phyloP scores from a whole-genome alignment of 2,888 invertebrate genomes.

The Mythimna impura region DNA sequence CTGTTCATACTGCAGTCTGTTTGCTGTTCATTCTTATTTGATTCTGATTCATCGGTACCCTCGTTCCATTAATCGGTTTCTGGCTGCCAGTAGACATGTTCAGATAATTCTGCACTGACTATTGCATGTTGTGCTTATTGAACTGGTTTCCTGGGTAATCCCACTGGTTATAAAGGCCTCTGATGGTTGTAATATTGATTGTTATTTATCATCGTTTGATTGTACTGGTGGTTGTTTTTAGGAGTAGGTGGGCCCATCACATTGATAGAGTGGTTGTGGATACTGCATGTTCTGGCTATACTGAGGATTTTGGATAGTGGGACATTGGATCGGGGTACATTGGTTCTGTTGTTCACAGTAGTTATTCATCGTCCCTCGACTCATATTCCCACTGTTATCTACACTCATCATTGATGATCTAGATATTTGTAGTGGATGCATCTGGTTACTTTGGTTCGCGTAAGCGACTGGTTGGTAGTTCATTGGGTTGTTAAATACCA shows the following conservation, averaged over 20 bases:
- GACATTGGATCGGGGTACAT: constrained; percentile 74
- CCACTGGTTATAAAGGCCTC: constrained; percentile 85
- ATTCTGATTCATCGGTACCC: constrained; percentile 77
- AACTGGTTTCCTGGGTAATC: constrained; percentile 85
- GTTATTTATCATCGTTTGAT: constrained; percentile 87
- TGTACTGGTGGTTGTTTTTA: constrained; percentile 87
- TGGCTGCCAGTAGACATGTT: constrained; percentile 88
- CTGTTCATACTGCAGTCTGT: constrained; percentile 90
- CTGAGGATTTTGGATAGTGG: constrained; percentile 76
- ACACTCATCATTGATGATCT: constrained; percentile 88
- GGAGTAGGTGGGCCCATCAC: constrained; percentile 88
- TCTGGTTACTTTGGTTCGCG: constrained; percentile 79
- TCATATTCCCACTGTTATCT: constrained; percentile 85
- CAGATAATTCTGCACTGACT: constrained; percentile 83
- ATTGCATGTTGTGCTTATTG: constrained; percentile 86
- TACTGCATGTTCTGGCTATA: constrained; percentile 84
- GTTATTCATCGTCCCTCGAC: constrained; percentile 81
- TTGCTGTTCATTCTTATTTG: constrained; percentile 86
- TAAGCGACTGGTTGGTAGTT: constrained; percentile 82
- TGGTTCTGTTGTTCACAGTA: constrained; percentile 82
- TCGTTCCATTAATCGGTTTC: constrained; percentile 77
- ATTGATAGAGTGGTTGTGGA: constrained; percentile 84
- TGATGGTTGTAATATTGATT: constrained; percentile 87
- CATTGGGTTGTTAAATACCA: constrained; percentile 80
- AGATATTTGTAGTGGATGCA: constrained; percentile 85